phyloP scores from a whole-genome alignment of 2,888 invertebrate genomes.

The Xanthorhoe spadicearia region DNA sequence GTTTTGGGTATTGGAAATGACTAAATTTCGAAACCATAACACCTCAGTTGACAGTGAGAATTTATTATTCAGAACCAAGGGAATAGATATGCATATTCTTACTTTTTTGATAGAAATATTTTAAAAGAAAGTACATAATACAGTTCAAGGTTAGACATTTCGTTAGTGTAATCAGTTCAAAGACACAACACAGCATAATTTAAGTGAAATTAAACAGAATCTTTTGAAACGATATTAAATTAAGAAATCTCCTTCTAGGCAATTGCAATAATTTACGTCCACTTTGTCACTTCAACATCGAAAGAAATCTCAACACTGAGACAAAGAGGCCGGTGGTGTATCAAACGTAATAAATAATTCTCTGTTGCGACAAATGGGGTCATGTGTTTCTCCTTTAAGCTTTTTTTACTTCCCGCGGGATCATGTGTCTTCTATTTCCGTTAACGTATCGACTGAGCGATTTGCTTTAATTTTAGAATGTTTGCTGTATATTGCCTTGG shows the following conservation, averaged over 20 bases:
- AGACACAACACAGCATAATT: background rate
- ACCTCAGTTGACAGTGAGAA: conserved; percentile 34
- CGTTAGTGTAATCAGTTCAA: background rate
- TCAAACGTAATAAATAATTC: conserved; percentile 83
- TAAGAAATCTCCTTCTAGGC: background rate
- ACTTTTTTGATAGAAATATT: background rate
- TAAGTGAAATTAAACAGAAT: background rate
- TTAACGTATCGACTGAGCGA: conserved; percentile 79
- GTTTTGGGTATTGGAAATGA: conserved; percentile 58
- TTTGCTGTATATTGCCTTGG: conserved; percentile 80
- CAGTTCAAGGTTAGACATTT: no score
- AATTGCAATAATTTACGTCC: background rate
- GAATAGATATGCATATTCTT: background rate
- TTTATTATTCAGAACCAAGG: conserved; percentile 31
- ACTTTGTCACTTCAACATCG: conserved; percentile 33
- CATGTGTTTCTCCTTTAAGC: conserved; percentile 83
- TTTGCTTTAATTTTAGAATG: conserved; percentile 83
- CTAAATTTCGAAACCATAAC: conserved; percentile 64
- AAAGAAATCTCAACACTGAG: conserved; percentile 72
- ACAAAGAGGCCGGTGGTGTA: conserved; percentile 75
- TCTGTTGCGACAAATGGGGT: conserved; percentile 82
- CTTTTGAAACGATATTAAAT: no score
- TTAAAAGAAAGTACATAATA: background rate
- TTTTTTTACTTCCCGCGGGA: conserved; percentile 83
- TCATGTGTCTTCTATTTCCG: conserved; percentile 85